phyloP scores from a whole-genome alignment of 2,797 vertebrate genomes.

The Sebastes diaconus region DNA sequence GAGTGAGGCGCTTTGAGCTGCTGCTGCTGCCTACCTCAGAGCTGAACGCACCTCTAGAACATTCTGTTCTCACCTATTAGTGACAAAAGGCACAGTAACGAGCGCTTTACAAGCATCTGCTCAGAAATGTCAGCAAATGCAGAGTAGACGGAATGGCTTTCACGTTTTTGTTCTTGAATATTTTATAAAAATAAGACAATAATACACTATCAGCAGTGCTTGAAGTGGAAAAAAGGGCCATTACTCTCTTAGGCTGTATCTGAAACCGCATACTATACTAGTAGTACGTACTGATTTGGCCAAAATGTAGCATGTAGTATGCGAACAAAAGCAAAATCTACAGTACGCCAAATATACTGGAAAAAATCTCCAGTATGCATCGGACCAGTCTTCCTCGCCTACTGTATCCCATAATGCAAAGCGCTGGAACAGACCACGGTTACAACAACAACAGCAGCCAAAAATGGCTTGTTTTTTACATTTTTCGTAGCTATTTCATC shows the following conservation, averaged over 20 bases:
- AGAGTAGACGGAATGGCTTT: neutral
- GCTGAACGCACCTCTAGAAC: constrained; percentile 36
- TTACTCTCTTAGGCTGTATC: too few species aligned
- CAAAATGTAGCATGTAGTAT: neutral
- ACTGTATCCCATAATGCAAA: too few species aligned
- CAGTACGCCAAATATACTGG: too few species aligned
- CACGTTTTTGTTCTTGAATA: neutral
- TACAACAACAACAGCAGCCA: too few species aligned
- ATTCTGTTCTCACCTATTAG: constrained; percentile 44
- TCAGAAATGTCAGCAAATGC: constrained; percentile 13
- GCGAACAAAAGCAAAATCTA: neutral
- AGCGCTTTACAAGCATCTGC: constrained; percentile 19
- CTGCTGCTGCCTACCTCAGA: constrained; percentile 29
- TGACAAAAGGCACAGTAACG: constrained; percentile 9
- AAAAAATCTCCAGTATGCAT: too few species aligned
- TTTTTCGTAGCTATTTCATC: too few species aligned
- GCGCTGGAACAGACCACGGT: too few species aligned
- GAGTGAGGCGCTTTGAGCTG: constrained; percentile 7
- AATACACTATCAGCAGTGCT: neutral
- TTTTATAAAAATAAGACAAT: neutral
- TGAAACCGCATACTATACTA: too few species aligned
- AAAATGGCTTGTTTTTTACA: too few species aligned
- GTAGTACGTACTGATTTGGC: too few species aligned
- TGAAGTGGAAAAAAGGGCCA: neutral
- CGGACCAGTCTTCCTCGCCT: rapidly evolving